Evolutionary conservation across 2,113 vertebrate species (phyloP).

Genomic region (Thomomys bottae): DNA sequence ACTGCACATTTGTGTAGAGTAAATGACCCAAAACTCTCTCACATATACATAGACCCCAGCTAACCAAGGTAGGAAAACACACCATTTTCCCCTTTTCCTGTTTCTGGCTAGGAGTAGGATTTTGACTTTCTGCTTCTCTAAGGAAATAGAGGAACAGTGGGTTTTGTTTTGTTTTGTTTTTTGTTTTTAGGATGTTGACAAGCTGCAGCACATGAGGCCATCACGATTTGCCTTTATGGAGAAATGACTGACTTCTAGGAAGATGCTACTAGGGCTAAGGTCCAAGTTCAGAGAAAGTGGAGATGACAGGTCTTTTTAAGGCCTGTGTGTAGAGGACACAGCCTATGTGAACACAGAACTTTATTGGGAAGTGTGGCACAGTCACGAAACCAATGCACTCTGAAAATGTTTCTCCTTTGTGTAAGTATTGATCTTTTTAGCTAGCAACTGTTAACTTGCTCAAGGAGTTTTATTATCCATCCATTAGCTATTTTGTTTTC

Average conservation of each 20-base stretch:
- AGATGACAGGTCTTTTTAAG: constrained; percentile 31
- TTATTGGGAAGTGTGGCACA: fast-evolving
- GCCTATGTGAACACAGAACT: not conserved
- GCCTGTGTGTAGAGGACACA: not conserved
- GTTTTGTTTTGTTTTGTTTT: no score
- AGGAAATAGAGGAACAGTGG: constrained; percentile 65
- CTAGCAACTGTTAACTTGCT: not conserved
- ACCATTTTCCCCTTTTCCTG: not conserved
- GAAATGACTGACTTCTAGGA: constrained; percentile 86
- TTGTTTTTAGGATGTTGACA: constrained; percentile 81
- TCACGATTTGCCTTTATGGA: constrained; percentile 81
- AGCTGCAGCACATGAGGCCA: constrained; percentile 82
- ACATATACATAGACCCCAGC: not conserved
- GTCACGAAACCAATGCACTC: not conserved
- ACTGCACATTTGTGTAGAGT: constrained; percentile 50
- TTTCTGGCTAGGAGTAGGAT: not conserved
- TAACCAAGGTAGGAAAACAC: constrained; percentile 4
- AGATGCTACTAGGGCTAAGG: constrained; percentile 76
- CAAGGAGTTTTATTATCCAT: not conserved
- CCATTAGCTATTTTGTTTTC: not conserved
- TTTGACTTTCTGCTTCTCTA: constrained; percentile 53
- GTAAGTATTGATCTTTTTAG: not conserved
- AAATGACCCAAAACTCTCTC: constrained; percentile 50
- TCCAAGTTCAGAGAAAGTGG: constrained; percentile 48
- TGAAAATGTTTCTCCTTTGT: not conserved